Evolutionary conservation across 2,797 vertebrate species (phyloP), one percentile per base, ranked within the genome.

Genomic region (Poeciliopsis paucimaculata): DNA sequence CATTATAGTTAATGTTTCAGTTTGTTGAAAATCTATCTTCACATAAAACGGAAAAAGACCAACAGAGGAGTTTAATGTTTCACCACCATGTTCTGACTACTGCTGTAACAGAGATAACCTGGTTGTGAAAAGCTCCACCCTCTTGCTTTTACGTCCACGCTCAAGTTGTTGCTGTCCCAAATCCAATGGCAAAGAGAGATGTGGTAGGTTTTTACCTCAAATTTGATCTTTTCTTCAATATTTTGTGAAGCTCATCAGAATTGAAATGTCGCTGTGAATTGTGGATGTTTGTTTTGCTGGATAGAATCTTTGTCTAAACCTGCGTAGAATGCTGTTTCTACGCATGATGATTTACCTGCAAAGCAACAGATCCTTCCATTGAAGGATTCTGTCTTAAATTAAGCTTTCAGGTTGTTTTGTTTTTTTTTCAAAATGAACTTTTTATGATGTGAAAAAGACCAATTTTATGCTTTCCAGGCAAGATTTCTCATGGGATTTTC

Each of bases 171-270:
- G 39, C 49, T 83, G 60, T 51, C 36, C 75, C 77, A 78, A 86
- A 62, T 85, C 82, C 68, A 46, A 96, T 96, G 95, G 95, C 66
- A 86, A 91, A 94, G 9, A 57, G 86, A 83, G 86, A 94, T 18
- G 47, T 0, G 90, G 95, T 96, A 92, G 23, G 95, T 88, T 83
- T 12, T 81, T 45, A 10, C 2, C 80, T 83, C 10, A 68, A 43
- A 51, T 84, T 49, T 72, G 76, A n/a, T 81, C 2, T 16, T 20
- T 18, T 1, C 28, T 79, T n/a, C 13, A 71, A 26, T 74, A 31
- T 53, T 41, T n/a, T 60, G 26, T 76, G 18, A 76, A 62, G 72
- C 31, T 74, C 76, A 76, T 75, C 72, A 36, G 31, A 73, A 34
- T 79, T 15, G 28, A 34, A 70, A 2, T 75, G 39, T 41, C 46